Evolutionary conservation across 2,888 invertebrate genomes (phyloP).

Genomic region (Drosophila merina): DNA sequence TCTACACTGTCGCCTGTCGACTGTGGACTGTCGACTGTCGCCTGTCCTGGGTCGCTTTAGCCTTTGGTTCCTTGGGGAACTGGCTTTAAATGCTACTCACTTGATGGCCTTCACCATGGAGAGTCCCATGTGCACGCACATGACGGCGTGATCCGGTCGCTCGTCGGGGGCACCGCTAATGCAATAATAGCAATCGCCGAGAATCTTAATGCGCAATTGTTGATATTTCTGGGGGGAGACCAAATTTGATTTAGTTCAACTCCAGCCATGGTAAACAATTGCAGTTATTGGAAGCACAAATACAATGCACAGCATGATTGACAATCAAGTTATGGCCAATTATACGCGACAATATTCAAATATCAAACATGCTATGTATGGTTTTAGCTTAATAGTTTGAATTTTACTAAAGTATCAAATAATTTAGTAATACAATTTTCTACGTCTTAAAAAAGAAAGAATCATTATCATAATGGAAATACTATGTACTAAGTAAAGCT

Average conservation of each 20-base stretch:
- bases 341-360: too few species aligned
- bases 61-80: slow-evolving; percentile 11
- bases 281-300: background rate
- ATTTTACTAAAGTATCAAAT: too few species aligned
- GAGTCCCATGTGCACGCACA: slow-evolving; percentile 97
- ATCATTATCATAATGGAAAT: background rate
- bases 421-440: too few species aligned
- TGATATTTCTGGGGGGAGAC: slow-evolving; percentile 91
- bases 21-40: slow-evolving; percentile 4
- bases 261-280: background rate
- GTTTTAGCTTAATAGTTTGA: too few species aligned
- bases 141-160: slow-evolving; percentile 94
- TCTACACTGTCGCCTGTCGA: slow-evolving; percentile 7
- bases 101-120: slow-evolving; percentile 98
- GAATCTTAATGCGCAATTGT: slow-evolving; percentile 96
- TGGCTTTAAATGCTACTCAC: slow-evolving; percentile 86
- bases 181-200: slow-evolving; percentile 99
- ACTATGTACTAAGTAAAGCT: slow-evolving; percentile 1
- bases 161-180: slow-evolving; percentile 97
- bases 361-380: too few species aligned
- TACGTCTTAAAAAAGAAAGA: background rate
- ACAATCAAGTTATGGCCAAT: background rate
- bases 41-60: background rate
- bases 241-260: slow-evolving; percentile 6
- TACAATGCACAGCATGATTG: background rate